Conservation (phyloP, 2,797 vertebrate genomes). For the Sitta carolinensis region DNA sequence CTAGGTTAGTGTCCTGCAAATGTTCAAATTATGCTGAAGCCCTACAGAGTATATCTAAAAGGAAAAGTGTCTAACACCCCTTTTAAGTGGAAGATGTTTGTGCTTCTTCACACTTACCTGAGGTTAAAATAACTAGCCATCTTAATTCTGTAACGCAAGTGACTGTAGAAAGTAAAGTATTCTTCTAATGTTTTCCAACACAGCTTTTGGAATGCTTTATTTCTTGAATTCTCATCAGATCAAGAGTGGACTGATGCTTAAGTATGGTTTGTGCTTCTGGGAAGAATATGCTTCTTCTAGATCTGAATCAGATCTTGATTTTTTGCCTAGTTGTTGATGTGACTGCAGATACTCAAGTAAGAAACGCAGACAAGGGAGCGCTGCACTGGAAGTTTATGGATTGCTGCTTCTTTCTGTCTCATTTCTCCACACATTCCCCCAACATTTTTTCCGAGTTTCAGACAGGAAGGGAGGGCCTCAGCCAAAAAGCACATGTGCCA, state of each 20-base stretch:
- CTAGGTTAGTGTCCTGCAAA: background rate
- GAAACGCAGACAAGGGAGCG: background rate
- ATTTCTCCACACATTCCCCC: background rate
- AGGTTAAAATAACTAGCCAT: background rate
- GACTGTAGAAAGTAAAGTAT: background rate
- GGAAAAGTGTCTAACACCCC: background rate
- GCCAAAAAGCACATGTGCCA: background rate
- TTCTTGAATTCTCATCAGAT: background rate
- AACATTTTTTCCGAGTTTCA: background rate
- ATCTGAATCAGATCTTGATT: background rate
- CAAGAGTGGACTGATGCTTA: background rate
- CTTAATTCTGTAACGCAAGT: background rate
- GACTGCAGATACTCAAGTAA: background rate
- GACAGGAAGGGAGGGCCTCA: background rate
- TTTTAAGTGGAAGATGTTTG: background rate
- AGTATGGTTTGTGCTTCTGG: fast-evolving
- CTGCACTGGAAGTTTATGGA: background rate
- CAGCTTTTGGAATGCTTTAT: background rate
- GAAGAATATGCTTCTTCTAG: background rate
- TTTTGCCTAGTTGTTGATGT: background rate
- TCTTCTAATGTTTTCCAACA: background rate
- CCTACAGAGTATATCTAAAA: background rate
- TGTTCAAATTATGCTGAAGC: background rate
- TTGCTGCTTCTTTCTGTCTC: background rate
- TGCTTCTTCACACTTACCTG: background rate